Conservation (phyloP, 2,888 invertebrate genomes). For the Trichopoda pennipes region DNA sequence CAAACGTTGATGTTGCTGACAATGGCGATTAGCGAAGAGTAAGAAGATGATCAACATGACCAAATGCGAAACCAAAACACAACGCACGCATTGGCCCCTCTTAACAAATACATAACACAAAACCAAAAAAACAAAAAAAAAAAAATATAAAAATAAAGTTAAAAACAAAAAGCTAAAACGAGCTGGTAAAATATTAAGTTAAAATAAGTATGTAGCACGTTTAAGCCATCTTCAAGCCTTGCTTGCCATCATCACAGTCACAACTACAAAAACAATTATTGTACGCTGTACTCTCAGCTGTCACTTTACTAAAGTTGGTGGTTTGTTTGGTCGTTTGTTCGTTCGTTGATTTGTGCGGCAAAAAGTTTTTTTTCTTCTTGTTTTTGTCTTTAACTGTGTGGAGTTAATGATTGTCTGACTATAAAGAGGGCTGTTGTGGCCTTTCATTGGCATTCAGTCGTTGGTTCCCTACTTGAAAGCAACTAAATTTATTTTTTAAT, state of each 20-base stretch:
- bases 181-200: slow-evolving; percentile 41
- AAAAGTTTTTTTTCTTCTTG: slow-evolving; percentile 46
- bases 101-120: slow-evolving; percentile 30
- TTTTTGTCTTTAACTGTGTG: slow-evolving; percentile 27
- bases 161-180: not conserved
- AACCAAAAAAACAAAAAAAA: slow-evolving; percentile 27
- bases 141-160: too few relatives aligned
- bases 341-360: slow-evolving; percentile 20
- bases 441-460: slow-evolving; percentile 81
- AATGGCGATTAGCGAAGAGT: slow-evolving; percentile 35
- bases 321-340: slow-evolving; percentile 24
- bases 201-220: slow-evolving; percentile 26
- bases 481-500: slow-evolving; percentile 80
- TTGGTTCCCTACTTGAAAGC: slow-evolving; percentile 81
- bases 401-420: slow-evolving; percentile 71
- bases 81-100: slow-evolving; percentile 58
- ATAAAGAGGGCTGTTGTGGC: slow-evolving; percentile 80
- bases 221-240: slow-evolving; percentile 32
- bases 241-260: slow-evolving; percentile 25
- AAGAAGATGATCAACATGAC: slow-evolving; percentile 54
- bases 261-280: slow-evolving; percentile 31
- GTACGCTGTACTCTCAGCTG: slow-evolving; percentile 32
- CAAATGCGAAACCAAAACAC: slow-evolving; percentile 27
- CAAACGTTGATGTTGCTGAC: slow-evolving; percentile 27
- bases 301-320: slow-evolving; percentile 19